Conservation (phyloP, 2,113 vertebrate species). For the Psephotus haematonotus region DNA sequence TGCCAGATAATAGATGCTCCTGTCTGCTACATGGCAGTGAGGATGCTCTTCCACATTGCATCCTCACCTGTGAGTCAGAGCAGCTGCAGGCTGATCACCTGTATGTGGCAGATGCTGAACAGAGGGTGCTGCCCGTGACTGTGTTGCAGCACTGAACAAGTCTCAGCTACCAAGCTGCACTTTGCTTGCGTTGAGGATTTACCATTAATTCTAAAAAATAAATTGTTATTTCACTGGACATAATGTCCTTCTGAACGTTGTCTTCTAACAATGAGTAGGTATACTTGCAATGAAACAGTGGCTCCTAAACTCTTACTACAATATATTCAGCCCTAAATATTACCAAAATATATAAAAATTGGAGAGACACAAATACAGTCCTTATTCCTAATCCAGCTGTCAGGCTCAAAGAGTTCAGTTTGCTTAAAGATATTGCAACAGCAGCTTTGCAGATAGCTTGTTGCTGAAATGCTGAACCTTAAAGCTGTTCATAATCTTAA, state of each 20-base stretch:
- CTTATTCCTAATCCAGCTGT: not conserved
- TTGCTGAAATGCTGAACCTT: not conserved
- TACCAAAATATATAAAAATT: not conserved
- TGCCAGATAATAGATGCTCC: not conserved
- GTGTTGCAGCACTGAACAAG: rapidly evolving
- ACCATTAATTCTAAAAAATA: not conserved
- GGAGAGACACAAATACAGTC: not conserved
- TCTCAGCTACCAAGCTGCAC: not conserved
- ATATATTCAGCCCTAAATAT: not conserved
- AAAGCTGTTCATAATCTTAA: not conserved
- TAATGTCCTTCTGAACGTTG: not conserved
- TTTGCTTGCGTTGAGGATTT: not conserved
- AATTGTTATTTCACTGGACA: rapidly evolving
- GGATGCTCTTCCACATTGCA: not conserved
- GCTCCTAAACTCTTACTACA: not conserved
- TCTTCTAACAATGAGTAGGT: not conserved
- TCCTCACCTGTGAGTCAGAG: not conserved
- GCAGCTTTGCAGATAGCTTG: not conserved
- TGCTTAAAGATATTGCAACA: not conserved
- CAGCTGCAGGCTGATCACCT: not conserved
- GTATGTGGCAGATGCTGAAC: not conserved
- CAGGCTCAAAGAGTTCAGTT: not conserved
- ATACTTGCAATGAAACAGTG: not conserved
- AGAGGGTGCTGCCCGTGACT: not conserved
- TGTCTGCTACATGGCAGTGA: not conserved